Conservation (phyloP, 2,113 vertebrate genomes). For the Mus spicilegus region DNA sequence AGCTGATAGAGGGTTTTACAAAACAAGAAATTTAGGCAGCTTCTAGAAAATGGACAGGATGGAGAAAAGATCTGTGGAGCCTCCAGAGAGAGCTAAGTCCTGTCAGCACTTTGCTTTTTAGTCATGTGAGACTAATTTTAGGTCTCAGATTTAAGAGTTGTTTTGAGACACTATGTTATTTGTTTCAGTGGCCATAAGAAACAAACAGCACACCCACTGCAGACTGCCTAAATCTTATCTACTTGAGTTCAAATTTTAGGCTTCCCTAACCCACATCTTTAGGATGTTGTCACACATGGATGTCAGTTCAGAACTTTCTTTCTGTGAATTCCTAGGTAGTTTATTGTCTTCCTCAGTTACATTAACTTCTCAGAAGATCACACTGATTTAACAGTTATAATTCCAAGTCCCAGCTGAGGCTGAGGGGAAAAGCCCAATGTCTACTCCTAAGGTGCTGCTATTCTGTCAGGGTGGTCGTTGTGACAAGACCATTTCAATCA, state of each 20-base stretch:
- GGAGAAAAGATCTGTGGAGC: not conserved
- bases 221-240: not conserved
- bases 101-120: not conserved
- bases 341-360: not conserved
- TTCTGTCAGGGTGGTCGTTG: not conserved
- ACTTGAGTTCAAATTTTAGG: not conserved
- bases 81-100: not conserved
- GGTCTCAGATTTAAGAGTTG: slow-evolving; percentile 21
- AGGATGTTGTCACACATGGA: not conserved
- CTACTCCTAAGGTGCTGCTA: not conserved
- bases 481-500: not conserved
- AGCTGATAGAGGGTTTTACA: not conserved
- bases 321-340: not conserved
- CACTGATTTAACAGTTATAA: not conserved
- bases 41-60: not conserved
- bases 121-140: not conserved
- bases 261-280: not conserved
- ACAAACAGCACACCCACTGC: not conserved
- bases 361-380: not conserved
- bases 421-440: slow-evolving; percentile 29
- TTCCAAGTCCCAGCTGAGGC: not conserved
- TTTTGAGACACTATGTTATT: slow-evolving; percentile 2
- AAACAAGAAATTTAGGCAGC: not conserved
- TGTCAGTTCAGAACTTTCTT: not conserved
- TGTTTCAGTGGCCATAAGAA: not conserved